Evolutionary conservation across 1,140 invertebrate species (phyloP).

Genomic region (Diprion similis): DNA sequence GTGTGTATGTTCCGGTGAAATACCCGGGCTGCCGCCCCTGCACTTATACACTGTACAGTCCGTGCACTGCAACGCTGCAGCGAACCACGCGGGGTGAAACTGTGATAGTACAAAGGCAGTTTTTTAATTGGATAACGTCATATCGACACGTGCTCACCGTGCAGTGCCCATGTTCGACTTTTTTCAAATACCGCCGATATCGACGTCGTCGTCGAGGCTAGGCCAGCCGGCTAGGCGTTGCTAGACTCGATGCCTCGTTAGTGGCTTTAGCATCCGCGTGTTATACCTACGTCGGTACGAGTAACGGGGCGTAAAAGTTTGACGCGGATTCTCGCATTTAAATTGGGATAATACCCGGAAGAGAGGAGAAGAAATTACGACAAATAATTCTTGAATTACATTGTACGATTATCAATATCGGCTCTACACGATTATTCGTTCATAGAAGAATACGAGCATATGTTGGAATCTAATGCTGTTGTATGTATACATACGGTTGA

Average conservation of each 20-base stretch:
- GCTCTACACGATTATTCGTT: too few relatives aligned
- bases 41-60: not conserved
- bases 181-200: conserved; percentile 27
- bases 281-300: too few relatives aligned
- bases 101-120: conserved; percentile 52
- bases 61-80: conserved; percentile 20
- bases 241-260: conserved; percentile 7
- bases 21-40: not conserved
- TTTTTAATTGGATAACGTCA: conserved; percentile 61
- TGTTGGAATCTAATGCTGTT: too few relatives aligned
- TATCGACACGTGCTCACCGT: conserved; percentile 49
- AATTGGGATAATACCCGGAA: too few relatives aligned
- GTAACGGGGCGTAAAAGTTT: too few relatives aligned
- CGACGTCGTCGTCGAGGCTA: not conserved
- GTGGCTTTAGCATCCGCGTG: not conserved
- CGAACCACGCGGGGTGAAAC: conserved; percentile 47
- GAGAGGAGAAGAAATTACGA: too few relatives aligned
- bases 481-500: too few relatives aligned
- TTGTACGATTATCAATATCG: too few relatives aligned
- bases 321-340: too few relatives aligned
- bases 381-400: too few relatives aligned
- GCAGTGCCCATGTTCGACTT: conserved; percentile 40
- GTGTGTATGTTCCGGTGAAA: conserved; percentile 21
- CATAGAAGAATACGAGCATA: too few relatives aligned
- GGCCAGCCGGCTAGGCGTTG: not conserved